Base-by-base conservation (phyloP, 2,888 invertebrate genomes). In the Coecobrya sp. region DNA sequence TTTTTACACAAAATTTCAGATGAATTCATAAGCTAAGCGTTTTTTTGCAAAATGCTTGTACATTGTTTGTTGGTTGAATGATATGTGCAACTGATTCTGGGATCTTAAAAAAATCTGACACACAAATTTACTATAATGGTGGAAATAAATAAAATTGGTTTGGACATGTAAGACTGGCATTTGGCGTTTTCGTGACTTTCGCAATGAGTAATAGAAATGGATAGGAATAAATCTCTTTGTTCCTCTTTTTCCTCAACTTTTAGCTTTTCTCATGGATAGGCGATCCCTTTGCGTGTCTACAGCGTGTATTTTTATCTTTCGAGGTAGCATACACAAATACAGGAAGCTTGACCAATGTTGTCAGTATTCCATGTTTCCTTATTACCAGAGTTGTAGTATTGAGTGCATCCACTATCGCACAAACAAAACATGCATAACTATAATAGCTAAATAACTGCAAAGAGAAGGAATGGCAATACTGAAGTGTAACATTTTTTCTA, bases 181-280 rank as follows among this genome's bases (percentile, higher is more conserved):
- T 89, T 89, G 93, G 90, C 91, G 70, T 88, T 93, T 93, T 93
- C 94, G 94, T 94, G 94, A 93, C 94, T 93, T 93, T 92, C 59
- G 89, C 86, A 92, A 94, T 93, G 93, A 92, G 91, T 93, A 93
- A 93, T 93, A 92, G 93, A 92, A 86, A 93, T 92, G 89, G 92
- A 93, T 86, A 76, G 92, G 87, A 89, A 93, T 94, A 94, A 93
- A 93, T 93, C 87, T 91, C 68, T 82, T 55, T 70, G 49, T 52
- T 79, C 42, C 49, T 13, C 25, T 52, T 79, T 25, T 49, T 13
- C 25, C 62, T 81, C n/a, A 30, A 68, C 25, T 59, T 81, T 76
- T 62, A 13, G 36, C 36, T 36, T 36, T 27, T 11, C 55, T 45
- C 65, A 49, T 3, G 19, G 27, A 68, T 65, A 42, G 52, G n/a